Evolutionary conservation across 2,888 invertebrate species (phyloP).

Genomic region (Elegia similella): DNA sequence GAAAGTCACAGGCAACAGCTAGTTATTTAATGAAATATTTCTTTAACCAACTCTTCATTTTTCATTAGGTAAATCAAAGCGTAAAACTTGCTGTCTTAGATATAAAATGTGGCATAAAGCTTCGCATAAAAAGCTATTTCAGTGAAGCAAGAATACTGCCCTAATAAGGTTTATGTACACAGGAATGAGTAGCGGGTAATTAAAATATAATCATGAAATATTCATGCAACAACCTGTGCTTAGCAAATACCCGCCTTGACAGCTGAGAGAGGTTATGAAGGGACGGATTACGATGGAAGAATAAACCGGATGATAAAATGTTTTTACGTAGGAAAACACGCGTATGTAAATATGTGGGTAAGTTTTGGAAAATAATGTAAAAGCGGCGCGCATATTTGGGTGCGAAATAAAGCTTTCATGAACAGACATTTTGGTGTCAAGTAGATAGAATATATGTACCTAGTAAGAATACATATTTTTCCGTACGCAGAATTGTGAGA

Average conservation of each 20-base stretch:
- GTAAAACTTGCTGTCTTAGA: background rate
- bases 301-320: conserved; percentile 12
- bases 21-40: no score
- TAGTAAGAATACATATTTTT: no score
- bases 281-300: conserved; percentile 14
- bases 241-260: conserved; percentile 14
- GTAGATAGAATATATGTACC: background rate
- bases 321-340: conserved; percentile 7
- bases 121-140: background rate
- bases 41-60: no score
- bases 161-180: background rate
- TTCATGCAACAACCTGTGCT: conserved; percentile 29
- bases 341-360: conserved; percentile 9
- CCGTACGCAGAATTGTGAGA: no score
- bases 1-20: no score
- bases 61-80: no score
- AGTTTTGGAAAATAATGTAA: background rate
- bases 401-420: background rate
- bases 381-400: background rate
- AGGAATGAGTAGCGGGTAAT: conserved; percentile 6
- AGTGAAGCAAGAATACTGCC: background rate
- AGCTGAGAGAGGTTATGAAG: conserved; percentile 11
- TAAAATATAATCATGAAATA: conserved; percentile 31
- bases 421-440: background rate
- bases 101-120: background rate